Evolutionary conservation across 1,140 invertebrate species (phyloP).

Genomic region (Globodera rostochiensis): DNA sequence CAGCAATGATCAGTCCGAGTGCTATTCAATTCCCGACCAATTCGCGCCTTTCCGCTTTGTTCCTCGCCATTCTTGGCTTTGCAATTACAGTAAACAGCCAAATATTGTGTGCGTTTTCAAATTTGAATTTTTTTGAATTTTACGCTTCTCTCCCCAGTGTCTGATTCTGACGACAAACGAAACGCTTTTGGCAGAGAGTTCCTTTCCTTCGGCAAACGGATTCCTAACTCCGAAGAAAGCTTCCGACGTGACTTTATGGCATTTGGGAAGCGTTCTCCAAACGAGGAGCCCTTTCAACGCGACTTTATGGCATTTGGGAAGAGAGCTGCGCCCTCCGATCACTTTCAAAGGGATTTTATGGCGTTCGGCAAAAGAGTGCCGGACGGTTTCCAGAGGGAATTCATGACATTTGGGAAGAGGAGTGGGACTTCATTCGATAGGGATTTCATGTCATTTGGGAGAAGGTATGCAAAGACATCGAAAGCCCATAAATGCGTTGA

Average conservation of each 20-base stretch:
- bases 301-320: slow-evolving; percentile 36
- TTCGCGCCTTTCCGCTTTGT: not conserved
- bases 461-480: not conserved
- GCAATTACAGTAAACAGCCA: not conserved
- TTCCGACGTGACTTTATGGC: slow-evolving; percentile 34
- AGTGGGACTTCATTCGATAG: not conserved
- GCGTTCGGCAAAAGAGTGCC: slow-evolving; percentile 31
- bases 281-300: slow-evolving; percentile 18
- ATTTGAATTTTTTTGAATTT: slow-evolving; percentile 8
- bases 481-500: not conserved
- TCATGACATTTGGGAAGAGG: slow-evolving; percentile 36
- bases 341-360: slow-evolving; percentile 37
- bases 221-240: not conserved
- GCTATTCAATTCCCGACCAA: not conserved
- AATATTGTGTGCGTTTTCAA: not conserved
- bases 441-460: slow-evolving; percentile 23
- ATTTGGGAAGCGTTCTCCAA: slow-evolving; percentile 23
- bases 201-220: slow-evolving; percentile 30
- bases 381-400: slow-evolving; percentile 23
- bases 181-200: slow-evolving; percentile 34
- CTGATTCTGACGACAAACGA: slow-evolving; percentile 23
- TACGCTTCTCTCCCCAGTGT: slow-evolving; percentile 2
- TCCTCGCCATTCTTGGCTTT: not conserved
- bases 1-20: not conserved
- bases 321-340: not conserved